These are phyloP conservation scores for Rhodinocichla rosea DNA, from an alignment of 2,113 vertebrate species.

Conservation along the genomic window DNA sequence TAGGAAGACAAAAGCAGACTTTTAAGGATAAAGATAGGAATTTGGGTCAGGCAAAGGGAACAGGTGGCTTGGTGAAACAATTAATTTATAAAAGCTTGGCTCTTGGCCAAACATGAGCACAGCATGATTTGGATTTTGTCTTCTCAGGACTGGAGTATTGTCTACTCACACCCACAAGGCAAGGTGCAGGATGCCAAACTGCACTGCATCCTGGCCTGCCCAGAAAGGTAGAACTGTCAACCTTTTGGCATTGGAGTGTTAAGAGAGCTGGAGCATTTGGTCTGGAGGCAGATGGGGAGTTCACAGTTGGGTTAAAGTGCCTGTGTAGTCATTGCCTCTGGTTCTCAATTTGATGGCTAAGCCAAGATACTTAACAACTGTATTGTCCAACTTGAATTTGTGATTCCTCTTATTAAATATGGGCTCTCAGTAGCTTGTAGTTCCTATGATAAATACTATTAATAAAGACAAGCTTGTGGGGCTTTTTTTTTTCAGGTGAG, in stretches of 20 bases:
- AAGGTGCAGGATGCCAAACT: not conserved
- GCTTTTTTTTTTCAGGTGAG: not conserved
- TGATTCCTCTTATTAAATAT: not conserved
- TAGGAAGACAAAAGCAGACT: not conserved
- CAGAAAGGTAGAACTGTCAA: not conserved
- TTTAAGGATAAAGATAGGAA: not conserved
- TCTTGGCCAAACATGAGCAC: not conserved
- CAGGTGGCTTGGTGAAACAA: slow-evolving; percentile 20
- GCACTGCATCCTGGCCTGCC: rapidly evolving
- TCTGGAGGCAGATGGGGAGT: not conserved
- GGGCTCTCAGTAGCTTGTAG: not conserved
- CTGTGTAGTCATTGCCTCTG: not conserved
- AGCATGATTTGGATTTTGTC: not conserved
- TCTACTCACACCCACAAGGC: not conserved
- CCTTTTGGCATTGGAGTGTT: not conserved
- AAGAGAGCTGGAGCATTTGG: not conserved
- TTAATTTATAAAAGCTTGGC: slow-evolving; percentile 20
- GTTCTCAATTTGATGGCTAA: not conserved
- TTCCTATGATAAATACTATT: not conserved
- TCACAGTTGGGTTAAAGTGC: not conserved
- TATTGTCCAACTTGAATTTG: not conserved
- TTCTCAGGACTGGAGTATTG: not conserved
- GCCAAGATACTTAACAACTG: not conserved
- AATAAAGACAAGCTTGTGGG: not conserved
- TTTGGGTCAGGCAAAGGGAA: not conserved